phyloP scores from a whole-genome alignment of 2,888 invertebrate genomes.

The Cephalotes varians region DNA sequence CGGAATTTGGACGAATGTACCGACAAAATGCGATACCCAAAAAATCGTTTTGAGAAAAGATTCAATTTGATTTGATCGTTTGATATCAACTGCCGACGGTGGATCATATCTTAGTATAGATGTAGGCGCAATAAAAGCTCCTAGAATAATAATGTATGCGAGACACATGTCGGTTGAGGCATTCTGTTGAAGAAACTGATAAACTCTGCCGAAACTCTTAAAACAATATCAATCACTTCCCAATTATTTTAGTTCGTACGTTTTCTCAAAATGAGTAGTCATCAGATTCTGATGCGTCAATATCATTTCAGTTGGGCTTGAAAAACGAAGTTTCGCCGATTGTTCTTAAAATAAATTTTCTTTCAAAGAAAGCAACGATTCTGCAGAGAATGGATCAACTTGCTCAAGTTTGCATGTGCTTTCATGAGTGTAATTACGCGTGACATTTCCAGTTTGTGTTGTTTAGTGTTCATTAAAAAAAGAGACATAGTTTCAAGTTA shows the following conservation, averaged over 20 bases:
- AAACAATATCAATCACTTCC: neutral
- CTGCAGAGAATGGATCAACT: conserved; percentile 48
- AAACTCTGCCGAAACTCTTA: neutral
- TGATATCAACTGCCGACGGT: neutral
- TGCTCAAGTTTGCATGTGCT: conserved; percentile 20
- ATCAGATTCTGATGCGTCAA: neutral
- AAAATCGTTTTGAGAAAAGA: neutral
- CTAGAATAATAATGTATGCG: neutral
- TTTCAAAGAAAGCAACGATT: conserved; percentile 48
- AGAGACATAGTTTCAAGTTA: conserved; percentile 11
- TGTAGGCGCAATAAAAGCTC: neutral
- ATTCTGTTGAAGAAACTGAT: neutral
- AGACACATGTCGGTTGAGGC: neutral
- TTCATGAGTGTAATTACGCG: conserved; percentile 7
- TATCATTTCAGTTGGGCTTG: neutral
- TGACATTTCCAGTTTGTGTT: neutral
- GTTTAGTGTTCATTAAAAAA: conserved; percentile 10
- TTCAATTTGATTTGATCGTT: neutral
- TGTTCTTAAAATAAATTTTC: conserved; percentile 63
- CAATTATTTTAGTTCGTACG: neutral
- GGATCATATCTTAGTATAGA: neutral
- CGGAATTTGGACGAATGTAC: neutral
- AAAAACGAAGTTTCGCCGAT: conserved; percentile 7
- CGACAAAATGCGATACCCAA: neutral
- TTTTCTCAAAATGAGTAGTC: neutral